These are phyloP conservation scores for Protobothrops flavoviridis DNA, from an alignment of 2,113 vertebrate genomes.

Conservation along the genomic window DNA sequence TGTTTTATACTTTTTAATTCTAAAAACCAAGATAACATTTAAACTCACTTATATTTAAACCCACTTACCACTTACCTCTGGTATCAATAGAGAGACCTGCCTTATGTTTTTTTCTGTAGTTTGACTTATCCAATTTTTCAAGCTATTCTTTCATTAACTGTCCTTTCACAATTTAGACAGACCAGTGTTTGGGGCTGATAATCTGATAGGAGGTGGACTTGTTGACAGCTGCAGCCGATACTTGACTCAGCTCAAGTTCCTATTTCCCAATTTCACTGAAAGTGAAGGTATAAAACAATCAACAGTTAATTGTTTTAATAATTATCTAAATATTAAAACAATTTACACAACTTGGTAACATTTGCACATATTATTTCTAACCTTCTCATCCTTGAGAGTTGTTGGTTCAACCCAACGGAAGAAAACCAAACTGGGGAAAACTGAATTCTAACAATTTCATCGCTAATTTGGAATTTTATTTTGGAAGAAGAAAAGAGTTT, in stretches of 20 bases:
- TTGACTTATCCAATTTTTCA: neutral
- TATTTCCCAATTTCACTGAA: neutral
- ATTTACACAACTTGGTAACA: neutral
- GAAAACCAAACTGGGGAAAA: too few relatives aligned
- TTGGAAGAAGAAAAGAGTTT: neutral
- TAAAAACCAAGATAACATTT: neutral
- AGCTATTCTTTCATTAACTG: neutral
- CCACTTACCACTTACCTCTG: neutral
- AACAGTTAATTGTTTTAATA: neutral
- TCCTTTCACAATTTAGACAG: neutral
- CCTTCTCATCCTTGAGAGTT: neutral
- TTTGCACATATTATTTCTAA: neutral
- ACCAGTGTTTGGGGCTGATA: neutral
- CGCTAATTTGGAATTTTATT: neutral
- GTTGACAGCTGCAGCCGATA: neutral
- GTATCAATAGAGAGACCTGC: neutral
- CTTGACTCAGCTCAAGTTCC: neutral
- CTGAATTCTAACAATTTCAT: neutral
- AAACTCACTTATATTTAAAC: neutral
- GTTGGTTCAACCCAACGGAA: neutral
- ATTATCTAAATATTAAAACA: neutral
- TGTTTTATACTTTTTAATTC: neutral
- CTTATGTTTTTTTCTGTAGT: neutral
- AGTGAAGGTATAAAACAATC: neutral
- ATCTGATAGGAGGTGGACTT: neutral